Base-by-base conservation (phyloP, 1,140 invertebrate species). In the Panagrolaimus sp. region DNA sequence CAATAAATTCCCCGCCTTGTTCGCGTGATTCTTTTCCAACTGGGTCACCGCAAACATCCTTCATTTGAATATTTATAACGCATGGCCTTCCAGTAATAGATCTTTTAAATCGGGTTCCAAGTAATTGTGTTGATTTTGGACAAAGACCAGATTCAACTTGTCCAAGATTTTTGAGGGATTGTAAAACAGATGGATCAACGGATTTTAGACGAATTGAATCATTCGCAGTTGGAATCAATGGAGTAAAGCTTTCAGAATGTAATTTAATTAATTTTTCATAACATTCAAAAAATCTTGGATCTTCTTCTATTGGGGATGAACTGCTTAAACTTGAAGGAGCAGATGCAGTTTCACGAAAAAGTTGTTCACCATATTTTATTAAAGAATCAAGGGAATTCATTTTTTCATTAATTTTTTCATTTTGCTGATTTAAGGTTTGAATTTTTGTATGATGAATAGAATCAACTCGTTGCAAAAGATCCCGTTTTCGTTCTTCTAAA, bases 221-320 rank as follows among this genome's bases (percentile, higher is more conserved):
- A 24, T 58, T 58, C 17, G 52, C 28, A 12, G 52, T 58, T 17
- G 52, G 52, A 21, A 58, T 28, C 12, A 58, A 28, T 5, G 52
- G 52, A 12, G 17, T 28, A 58, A 58, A 58, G 4, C 21, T 58
- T 58, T 58, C 52, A 12, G 52, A 21, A 26, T 58, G 52, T 12
- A 58, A 26, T 17, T 28, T 21, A 12, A 58, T 21, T 26, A 58
- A 26, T 1, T 21, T 28, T 26, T 58, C 52, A 58, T 58, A 58
- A 28, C 52, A 58, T 17, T 58, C 52, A 28, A 58, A 28, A 17
- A 58, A 26, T 58, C 52, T 58, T 58, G 52, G 52, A 58, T 58
- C 52, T 26, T 58, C 21, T 12, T 58, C 52, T n/a, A 26, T n/a
- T 21, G 12, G 21, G 15, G 28, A 28, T 21, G 52, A 58, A 28